A percentile compares a stretch with the other conserved stretches of the same genome.
phyloP scores from a whole-genome alignment of 1,140 invertebrate genomes.

The Orius insidiosus region DNA sequence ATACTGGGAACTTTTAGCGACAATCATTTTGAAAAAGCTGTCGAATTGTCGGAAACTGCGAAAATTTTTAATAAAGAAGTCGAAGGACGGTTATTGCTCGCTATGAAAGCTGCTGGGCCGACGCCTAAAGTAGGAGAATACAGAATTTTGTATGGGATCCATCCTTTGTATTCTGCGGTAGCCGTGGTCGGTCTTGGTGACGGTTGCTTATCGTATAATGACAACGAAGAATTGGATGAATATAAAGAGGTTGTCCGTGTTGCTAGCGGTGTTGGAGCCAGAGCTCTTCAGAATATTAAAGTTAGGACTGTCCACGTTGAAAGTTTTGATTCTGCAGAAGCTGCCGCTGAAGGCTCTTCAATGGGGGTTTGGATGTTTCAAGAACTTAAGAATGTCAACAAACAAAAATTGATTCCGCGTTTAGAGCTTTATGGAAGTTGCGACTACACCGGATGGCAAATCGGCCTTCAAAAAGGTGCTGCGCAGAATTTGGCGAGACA shows the following conservation, averaged over 20 bases:
- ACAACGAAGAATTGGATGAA: slow-evolving; percentile 46
- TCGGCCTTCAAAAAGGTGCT: slow-evolving; percentile 34
- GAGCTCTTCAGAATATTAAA: slow-evolving; percentile 33
- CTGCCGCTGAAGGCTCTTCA: slow-evolving; percentile 51
- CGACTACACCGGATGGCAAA: slow-evolving; percentile 33
- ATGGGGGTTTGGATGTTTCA: slow-evolving; percentile 46
- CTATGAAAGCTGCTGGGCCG: slow-evolving; percentile 10
- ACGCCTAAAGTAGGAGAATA: slow-evolving; percentile 34
- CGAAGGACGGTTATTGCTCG: no score
- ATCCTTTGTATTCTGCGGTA: slow-evolving; percentile 38
- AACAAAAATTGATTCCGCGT: slow-evolving; percentile 14
- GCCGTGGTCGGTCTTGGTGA: slow-evolving; percentile 54
- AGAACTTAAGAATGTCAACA: slow-evolving; percentile 25
- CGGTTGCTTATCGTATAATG: slow-evolving; percentile 33
- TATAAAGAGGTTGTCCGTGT: slow-evolving; percentile 45
- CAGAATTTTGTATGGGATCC: slow-evolving; percentile 41
- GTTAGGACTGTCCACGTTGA: slow-evolving; percentile 49
- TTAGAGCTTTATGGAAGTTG: slow-evolving; percentile 21
- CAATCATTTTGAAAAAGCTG: no score
- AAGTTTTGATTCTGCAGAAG: slow-evolving; percentile 48
- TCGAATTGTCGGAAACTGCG: no score
- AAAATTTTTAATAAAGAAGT: no score
- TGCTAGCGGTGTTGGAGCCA: slow-evolving; percentile 43
- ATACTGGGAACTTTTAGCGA: no score
- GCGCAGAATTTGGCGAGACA: slow-evolving; percentile 42